phyloP scores from a whole-genome alignment of 37 sponge, comb jelly and placozoan genomes.

The Hexactinellida sp. region DNA sequence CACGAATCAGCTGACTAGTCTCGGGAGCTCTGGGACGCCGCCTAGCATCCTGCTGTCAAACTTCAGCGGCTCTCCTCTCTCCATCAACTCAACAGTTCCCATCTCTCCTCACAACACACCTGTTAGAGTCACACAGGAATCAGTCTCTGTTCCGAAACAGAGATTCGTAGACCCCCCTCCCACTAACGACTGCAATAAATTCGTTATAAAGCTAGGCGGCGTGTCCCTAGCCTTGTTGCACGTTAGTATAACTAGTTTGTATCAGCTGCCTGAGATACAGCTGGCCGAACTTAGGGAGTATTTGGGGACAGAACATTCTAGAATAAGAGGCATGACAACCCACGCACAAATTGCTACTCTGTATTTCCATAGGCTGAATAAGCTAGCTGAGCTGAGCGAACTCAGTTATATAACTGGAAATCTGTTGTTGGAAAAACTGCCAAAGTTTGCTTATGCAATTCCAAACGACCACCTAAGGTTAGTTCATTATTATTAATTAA shows the following conservation, averaged over 20 bases:
- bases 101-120: background rate
- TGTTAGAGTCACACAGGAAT: too few species aligned
- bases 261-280: background rate
- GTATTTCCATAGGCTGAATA: slow-evolving; percentile 8
- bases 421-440: background rate
- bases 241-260: slow-evolving; percentile 14
- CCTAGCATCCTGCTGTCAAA: background rate
- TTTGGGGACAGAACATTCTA: background rate
- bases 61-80: background rate
- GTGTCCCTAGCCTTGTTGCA: background rate
- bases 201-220: background rate
- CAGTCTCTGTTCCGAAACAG: background rate
- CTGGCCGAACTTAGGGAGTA: background rate
- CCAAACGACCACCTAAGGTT: background rate
- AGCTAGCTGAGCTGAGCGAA: background rate
- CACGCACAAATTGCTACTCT: background rate
- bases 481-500: background rate
- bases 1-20: background rate
- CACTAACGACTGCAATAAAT: background rate
- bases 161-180: background rate
- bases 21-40: background rate
- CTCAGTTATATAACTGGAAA: background rate
- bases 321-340: background rate
- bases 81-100: background rate
- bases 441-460: background rate